These are phyloP conservation scores for Drosophila percnosoma DNA, from an alignment of 2,888 invertebrate genomes.

Conservation along the genomic window DNA sequence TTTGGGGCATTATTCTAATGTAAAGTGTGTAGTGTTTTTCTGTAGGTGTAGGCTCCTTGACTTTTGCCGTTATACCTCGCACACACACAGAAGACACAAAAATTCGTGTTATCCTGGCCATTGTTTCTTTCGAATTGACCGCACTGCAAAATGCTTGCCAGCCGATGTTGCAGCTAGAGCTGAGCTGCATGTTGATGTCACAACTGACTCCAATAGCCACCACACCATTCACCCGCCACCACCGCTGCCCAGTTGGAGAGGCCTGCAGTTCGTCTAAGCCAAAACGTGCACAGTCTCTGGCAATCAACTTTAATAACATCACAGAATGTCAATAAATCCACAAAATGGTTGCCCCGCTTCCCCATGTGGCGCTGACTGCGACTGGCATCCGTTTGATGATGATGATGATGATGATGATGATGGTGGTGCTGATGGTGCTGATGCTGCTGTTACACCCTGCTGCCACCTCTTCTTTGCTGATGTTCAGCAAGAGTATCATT, in stretches of 20 bases:
- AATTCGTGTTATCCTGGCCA: conserved; percentile 51
- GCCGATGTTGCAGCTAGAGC: conserved; percentile 28
- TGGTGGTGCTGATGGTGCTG: conserved; percentile 42
- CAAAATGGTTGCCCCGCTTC: conserved; percentile 67
- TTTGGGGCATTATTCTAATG: not conserved
- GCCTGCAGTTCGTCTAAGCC: conserved; percentile 69
- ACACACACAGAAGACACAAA: conserved; percentile 28
- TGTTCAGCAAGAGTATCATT: conserved; percentile 76
- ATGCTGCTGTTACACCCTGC: conserved; percentile 26
- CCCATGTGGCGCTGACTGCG: conserved; percentile 40
- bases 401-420: conserved; percentile 38
- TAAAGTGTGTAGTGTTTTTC: not conserved
- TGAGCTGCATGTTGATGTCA: conserved; percentile 67
- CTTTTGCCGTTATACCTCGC: conserved; percentile 33
- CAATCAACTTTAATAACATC: conserved; percentile 82
- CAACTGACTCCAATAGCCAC: conserved; percentile 16
- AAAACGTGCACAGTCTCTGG: conserved; percentile 76
- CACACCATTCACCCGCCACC: not conserved
- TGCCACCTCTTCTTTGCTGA: conserved; percentile 26
- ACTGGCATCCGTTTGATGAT: conserved; percentile 46
- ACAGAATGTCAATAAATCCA: conserved; percentile 83
- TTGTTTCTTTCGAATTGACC: conserved; percentile 76
- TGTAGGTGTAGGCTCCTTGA: conserved; percentile 30
- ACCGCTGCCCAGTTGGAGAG: conserved; percentile 14
- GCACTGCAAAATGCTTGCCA: conserved; percentile 52